Evolutionary conservation across 2,797 vertebrate genomes (phyloP).

Genomic region (Lagocephalus sceleratus): DNA sequence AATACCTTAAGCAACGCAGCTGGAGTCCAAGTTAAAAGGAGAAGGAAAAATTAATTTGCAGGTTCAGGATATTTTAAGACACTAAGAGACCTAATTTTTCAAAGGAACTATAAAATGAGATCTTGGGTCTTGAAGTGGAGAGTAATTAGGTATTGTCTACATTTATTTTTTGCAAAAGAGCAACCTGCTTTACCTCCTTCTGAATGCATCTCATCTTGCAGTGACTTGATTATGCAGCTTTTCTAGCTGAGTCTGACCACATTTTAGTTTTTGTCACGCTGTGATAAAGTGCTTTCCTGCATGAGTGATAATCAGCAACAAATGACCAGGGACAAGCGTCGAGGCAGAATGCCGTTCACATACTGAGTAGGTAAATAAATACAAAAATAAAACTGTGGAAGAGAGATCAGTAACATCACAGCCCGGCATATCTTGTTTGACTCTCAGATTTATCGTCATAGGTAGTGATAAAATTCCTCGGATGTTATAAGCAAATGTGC

Average conservation of each 20-base stretch:
- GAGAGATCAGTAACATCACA: slow-evolving; percentile 27
- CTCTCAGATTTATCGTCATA: slow-evolving; percentile 28
- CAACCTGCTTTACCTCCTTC: slow-evolving; percentile 27
- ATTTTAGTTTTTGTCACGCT: slow-evolving; percentile 32
- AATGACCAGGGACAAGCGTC: slow-evolving; percentile 10
- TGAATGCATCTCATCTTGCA: slow-evolving; percentile 13
- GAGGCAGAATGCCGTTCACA: slow-evolving; percentile 3
- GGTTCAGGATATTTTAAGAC: slow-evolving; percentile 61
- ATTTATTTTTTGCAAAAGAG: slow-evolving; percentile 36
- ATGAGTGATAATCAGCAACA: slow-evolving; percentile 37
- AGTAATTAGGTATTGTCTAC: slow-evolving; percentile 54
- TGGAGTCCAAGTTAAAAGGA: slow-evolving; percentile 41
- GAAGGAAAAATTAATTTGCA: slow-evolving; percentile 22
- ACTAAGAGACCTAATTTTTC: slow-evolving; percentile 49
- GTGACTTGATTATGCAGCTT: slow-evolving; percentile 21
- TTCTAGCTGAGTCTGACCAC: slow-evolving; percentile 15
- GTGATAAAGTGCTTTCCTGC: slow-evolving; percentile 23
- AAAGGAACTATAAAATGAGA: slow-evolving; percentile 46
- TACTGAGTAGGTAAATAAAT: slow-evolving; percentile 4
- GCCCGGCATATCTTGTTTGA: slow-evolving; percentile 20
- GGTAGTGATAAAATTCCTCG: slow-evolving; percentile 29
- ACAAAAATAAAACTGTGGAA: slow-evolving; percentile 11
- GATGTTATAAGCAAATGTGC: slow-evolving; percentile 37
- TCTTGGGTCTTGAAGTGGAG: slow-evolving; percentile 31
- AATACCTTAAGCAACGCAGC: slow-evolving; percentile 51